Percentiles rank a stretch among this genome's conserved stretches.
These are phyloP conservation scores for Syritta pipiens DNA, from an alignment of 2,888 invertebrate species.

Conservation along the genomic window DNA sequence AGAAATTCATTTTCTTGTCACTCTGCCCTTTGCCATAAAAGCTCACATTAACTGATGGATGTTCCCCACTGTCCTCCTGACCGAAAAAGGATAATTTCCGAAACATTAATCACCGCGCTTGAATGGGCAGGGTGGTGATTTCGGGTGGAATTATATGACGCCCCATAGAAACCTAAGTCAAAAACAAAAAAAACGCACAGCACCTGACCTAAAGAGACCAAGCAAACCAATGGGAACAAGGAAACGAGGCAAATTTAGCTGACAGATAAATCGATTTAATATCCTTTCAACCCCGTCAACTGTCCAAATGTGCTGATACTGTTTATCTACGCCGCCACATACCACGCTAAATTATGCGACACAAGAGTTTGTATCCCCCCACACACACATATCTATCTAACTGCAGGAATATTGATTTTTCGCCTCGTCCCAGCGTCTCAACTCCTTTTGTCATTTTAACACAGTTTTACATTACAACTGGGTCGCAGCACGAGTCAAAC, in stretches of 20 bases:
- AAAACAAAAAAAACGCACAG: not conserved
- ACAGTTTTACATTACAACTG: not conserved
- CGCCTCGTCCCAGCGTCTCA: not conserved
- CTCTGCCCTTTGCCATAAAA: no score
- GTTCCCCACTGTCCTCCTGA: not conserved
- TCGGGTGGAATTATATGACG: conserved; percentile 10
- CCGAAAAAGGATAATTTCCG: conserved; percentile 18
- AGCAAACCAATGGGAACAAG: not conserved
- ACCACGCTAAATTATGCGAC: not conserved
- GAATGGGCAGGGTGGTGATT: conserved; percentile 30
- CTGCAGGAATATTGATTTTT: conserved; percentile 16
- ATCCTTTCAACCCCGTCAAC: conserved; percentile 17
- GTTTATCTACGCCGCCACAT: conserved; percentile 9
- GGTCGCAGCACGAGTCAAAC: not conserved
- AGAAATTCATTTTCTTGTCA: no score
- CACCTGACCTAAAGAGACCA: not conserved
- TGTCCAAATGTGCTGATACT: conserved; percentile 9
- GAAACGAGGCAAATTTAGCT: conserved; percentile 17
- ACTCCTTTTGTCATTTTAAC: conserved; percentile 2
- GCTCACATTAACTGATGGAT: not conserved
- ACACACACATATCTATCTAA: no score
- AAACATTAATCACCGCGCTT: conserved; percentile 30
- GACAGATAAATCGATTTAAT: conserved; percentile 26
- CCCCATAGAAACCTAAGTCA: not conserved
- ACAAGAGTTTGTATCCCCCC: conserved; percentile 8